A percentile compares a stretch with the other conserved stretches of the same genome.
These are phyloP conservation scores for Drosophila teissieri DNA, from an alignment of 1,140 invertebrate species.

Conservation along the genomic window DNA sequence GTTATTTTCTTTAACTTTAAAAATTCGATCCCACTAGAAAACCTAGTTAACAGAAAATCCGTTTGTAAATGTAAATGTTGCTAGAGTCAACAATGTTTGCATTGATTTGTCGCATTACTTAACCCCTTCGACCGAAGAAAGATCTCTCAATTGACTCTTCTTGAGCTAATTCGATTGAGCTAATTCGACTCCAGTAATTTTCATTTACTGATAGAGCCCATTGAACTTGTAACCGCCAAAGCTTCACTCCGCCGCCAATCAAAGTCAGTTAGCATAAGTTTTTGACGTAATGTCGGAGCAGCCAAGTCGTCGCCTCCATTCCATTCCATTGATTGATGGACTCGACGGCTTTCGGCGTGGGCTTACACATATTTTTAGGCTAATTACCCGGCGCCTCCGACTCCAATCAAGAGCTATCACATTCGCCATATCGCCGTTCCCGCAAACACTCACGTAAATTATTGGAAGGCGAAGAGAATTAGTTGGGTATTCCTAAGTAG, in stretches of 20 bases:
- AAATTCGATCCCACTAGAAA: no score
- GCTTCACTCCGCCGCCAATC: constrained; percentile 16
- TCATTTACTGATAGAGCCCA: constrained; percentile 42
- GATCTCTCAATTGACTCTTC: constrained; percentile 21
- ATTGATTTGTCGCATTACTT: neutral
- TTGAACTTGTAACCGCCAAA: constrained; percentile 22
- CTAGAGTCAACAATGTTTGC: neutral
- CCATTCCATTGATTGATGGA: constrained; percentile 42
- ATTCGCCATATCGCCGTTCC: constrained; percentile 9
- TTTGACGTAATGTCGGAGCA: constrained; percentile 6
- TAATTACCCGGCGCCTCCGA: constrained; percentile 58
- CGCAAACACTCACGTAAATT: constrained; percentile 15
- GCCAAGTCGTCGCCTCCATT: constrained; percentile 27
- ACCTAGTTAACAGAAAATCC: neutral
- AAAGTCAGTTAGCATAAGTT: constrained; percentile 19
- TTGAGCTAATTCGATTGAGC: constrained; percentile 42
- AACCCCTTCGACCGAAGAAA: neutral
- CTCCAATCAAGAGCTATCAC: constrained; percentile 28
- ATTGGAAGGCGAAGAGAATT: constrained; percentile 22
- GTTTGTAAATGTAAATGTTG: neutral
- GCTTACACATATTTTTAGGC: constrained; percentile 39
- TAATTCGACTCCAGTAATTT: constrained; percentile 16
- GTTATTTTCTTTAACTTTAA: no score
- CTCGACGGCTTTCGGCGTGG: constrained; percentile 7
- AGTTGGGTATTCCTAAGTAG: constrained; percentile 14